phyloP scores from a whole-genome alignment of 2,888 invertebrate genomes.

The Noctua pronuba region DNA sequence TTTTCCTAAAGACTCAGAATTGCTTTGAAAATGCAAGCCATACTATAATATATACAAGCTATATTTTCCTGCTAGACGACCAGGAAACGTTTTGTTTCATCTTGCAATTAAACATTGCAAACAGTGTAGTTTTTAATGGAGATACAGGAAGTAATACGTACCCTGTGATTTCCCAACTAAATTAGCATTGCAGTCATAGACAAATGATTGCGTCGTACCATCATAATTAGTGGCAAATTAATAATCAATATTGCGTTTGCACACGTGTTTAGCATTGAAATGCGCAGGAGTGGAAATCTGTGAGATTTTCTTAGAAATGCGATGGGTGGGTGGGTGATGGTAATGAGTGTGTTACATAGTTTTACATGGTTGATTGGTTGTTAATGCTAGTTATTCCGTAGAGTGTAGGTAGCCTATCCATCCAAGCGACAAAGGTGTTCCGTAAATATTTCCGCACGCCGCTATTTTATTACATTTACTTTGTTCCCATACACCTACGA shows the following conservation, averaged over 20 bases:
- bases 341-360: slow-evolving; percentile 33
- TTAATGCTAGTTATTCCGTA: not conserved
- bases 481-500: not conserved
- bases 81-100: slow-evolving; percentile 8
- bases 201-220: slow-evolving; percentile 38
- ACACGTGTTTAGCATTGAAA: slow-evolving; percentile 44
- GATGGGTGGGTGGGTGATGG: slow-evolving; percentile 29
- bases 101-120: slow-evolving; percentile 16
- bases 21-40: not conserved
- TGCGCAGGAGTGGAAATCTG: slow-evolving; percentile 54
- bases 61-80: not conserved
- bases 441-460: not conserved
- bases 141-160: slow-evolving; percentile 12
- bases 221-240: slow-evolving; percentile 26
- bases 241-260: slow-evolving; percentile 28
- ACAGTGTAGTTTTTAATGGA: not conserved
- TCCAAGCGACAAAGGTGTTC: not conserved
- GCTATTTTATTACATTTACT: not conserved
- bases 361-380: slow-evolving; percentile 19
- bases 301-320: slow-evolving; percentile 47
- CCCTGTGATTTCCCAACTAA: slow-evolving; percentile 12
- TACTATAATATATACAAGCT: not conserved
- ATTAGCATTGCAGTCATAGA: slow-evolving; percentile 22
- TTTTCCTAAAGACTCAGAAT: not conserved
- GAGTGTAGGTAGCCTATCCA: not conserved